Conservation (phyloP, 2,888 invertebrate genomes). For the Yponomeuta cagnagella region DNA sequence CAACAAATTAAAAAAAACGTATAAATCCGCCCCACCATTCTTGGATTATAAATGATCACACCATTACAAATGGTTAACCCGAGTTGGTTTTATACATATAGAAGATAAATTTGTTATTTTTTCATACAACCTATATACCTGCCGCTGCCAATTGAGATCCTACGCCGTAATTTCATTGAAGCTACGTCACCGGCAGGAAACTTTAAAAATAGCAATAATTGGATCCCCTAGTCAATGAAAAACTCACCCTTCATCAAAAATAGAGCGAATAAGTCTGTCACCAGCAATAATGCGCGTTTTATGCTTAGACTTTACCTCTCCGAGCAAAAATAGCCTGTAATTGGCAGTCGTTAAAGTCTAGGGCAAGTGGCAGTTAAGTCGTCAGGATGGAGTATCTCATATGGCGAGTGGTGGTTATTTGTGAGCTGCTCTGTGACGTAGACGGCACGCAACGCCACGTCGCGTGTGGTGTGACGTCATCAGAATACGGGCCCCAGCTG, state of each 20-base stretch:
- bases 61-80: no score
- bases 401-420: background rate
- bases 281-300: background rate
- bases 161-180: background rate
- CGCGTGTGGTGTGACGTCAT: slow-evolving; percentile 6
- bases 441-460: background rate
- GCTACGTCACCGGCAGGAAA: background rate
- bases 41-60: no score
- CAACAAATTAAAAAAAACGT: no score
- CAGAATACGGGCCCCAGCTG: background rate
- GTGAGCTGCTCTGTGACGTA: slow-evolving; percentile 1
- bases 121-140: background rate
- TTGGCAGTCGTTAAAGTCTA: background rate
- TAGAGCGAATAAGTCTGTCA: background rate
- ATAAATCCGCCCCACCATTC: no score
- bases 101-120: background rate
- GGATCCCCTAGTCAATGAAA: slow-evolving; percentile 1
- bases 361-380: background rate
- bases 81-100: no score
- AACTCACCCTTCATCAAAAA: background rate
- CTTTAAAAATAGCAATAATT: background rate
- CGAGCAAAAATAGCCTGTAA: no score
- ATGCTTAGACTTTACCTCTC: background rate
- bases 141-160: background rate
- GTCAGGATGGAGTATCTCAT: background rate